Conservation (phyloP, 2,888 invertebrate species). For the Aleiodes alternator region DNA sequence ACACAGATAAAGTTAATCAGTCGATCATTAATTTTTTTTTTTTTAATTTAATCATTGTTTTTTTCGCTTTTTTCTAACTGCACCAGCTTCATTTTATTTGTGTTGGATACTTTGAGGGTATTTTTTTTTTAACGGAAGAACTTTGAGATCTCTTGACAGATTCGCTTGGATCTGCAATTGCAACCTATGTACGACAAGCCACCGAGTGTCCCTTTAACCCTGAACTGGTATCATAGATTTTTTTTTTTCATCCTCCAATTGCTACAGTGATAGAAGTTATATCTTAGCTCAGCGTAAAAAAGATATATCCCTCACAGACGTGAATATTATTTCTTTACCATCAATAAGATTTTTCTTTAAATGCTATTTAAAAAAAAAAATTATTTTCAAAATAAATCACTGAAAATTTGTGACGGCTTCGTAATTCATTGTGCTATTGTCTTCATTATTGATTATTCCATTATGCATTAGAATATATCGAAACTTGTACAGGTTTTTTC, state of each 20-base stretch:
- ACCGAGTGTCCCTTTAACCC: constrained; percentile 57
- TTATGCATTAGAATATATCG: constrained; percentile 5
- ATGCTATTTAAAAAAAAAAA: not conserved
- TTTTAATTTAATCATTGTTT: constrained; percentile 23
- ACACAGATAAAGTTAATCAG: constrained; percentile 41
- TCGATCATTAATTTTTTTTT: constrained; percentile 37
- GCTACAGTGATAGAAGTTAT: constrained; percentile 38
- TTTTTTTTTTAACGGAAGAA: constrained; percentile 42
- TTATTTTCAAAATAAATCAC: constrained; percentile 13
- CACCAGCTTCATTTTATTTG: constrained; percentile 16
- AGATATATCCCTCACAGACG: constrained; percentile 54
- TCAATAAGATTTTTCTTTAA: not conserved
- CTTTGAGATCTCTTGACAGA: constrained; percentile 33
- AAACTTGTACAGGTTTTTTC: not conserved
- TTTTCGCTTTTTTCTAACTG: constrained; percentile 5
- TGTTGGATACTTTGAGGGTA: not conserved
- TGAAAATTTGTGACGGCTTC: constrained; percentile 52
- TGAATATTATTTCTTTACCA: constrained; percentile 23
- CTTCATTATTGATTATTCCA: constrained; percentile 51
- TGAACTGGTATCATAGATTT: constrained; percentile 54
- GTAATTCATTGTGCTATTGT: constrained; percentile 57
- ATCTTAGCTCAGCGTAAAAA: constrained; percentile 55
- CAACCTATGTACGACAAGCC: constrained; percentile 49
- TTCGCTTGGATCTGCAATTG: constrained; percentile 35
- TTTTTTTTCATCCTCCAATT: not conserved